Evolutionary conservation across 2,888 invertebrate genomes (phyloP), one percentile per base, ranked within the genome.

Genomic region (Cheilosia grossa): DNA sequence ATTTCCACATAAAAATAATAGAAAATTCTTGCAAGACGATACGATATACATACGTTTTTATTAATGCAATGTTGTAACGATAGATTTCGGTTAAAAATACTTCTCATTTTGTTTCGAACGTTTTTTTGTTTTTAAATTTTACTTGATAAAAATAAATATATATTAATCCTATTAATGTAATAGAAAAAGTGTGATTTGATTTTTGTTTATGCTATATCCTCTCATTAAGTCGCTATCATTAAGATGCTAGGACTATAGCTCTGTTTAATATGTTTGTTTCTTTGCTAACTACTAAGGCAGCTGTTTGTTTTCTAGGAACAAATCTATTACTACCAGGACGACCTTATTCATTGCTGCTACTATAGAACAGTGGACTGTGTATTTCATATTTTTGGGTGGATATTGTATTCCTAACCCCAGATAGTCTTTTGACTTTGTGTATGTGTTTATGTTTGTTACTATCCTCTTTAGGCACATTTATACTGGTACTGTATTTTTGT

Each of bases 101-200:
- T 33, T 58, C 58, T 53, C 64, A 42, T 51, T 51, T 61, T 40
- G 21, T 63, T 58, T 21, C 17, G 9, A 37, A 17, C 21, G 5
- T 47, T 42, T 1, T 42, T 37, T 19, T 37, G 15, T 24, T 63
- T 51, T 51, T 19, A 1, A 47, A 81, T 72, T 70, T 82, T 67
- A 72, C 42, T 61, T 44, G 66, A 61, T 63, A 72, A 81, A 85
- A 85, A 81, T 85, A 85, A 80, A 85, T 85, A 80, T 78, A 10
- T 66, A 37, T 56, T 85, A 77, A 85, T 85, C 81, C 85, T 85
- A 85, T 85, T 85, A 85, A 85, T 85, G 85, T 85, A 85, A 85
- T 85, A 85, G 85, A 85, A 85, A 59, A 82, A 82, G 59, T 72
- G 67, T 72, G 67, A 58, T 61, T 82, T 77, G 33, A 58, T 70